Evolutionary conservation across 1,140 invertebrate species (phyloP), one percentile per base, ranked within the genome.

Genomic region (Pseudomyrmex dendroicus): DNA sequence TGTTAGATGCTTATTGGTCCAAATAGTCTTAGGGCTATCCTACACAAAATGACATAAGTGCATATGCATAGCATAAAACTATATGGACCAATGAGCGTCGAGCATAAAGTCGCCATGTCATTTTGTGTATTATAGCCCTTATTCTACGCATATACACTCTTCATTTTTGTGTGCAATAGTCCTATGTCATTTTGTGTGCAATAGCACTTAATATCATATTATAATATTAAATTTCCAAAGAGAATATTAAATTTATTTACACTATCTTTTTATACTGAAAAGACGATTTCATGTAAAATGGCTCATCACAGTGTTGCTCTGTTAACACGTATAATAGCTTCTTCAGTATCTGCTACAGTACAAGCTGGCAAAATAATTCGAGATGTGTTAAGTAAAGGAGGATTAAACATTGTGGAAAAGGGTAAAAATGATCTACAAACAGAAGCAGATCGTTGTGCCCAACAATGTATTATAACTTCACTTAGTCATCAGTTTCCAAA

Each of bases 381-480:
- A 88, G 97, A 99, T 95, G 96, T 99, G 46, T 96, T 99, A 95
- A 97, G 95, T 78, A 96, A 96, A 92, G 98, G 98, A 64, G 96
- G 98, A 89, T 94, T 99, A 13, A 97, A 97, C 63, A 98, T 99
- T 89, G 96, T 99, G 54, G 97, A 99, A 90, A 99, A 99, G 95
- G 98, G 97, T n/a, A 96, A 96, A 87, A 97, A 98, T 95, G 99
- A 99, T 95, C 95, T 98, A 20, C 99, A 99, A 95, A 99, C 99
- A 7, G 98, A 99, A 95, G 99, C 99, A 4, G 99, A 99, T 93
- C 95, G 99, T 86, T 97, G 97, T 59, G 98, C 98, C 4, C 98
- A 99, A 94, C 95, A 96, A 86, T 99, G 97, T 91, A 99, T 99
- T 83, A 96, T 99, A 61, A 96, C 97, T 22, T 98, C 98, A 0